Conservation (phyloP, 1,140 invertebrate genomes). For the Eriocheir sinensis region DNA sequence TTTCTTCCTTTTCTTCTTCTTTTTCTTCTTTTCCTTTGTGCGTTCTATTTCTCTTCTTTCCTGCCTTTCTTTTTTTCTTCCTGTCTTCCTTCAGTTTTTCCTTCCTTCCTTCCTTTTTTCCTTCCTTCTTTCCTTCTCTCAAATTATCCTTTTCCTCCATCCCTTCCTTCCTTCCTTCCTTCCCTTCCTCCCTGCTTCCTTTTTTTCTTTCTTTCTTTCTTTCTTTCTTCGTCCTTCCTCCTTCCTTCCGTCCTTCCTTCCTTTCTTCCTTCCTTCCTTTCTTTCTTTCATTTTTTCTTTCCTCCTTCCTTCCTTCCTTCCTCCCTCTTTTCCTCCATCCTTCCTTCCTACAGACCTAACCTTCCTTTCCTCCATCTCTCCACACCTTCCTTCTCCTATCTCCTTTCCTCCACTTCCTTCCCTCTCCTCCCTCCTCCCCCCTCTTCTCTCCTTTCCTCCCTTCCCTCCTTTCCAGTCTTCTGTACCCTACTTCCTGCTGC, state of each 20-base stretch:
- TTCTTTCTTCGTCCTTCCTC: slow-evolving; percentile 1
- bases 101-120: neutral
- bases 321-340: too few species aligned
- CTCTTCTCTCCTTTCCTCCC: too few species aligned
- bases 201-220: slow-evolving; percentile 44
- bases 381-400: too few species aligned
- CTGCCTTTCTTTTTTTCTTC: neutral
- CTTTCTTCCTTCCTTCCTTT: slow-evolving; percentile 16
- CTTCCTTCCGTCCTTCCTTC: slow-evolving; percentile 36
- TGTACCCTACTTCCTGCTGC: too few species aligned
- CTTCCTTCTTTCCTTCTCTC: neutral
- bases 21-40: neutral
- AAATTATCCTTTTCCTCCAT: neutral
- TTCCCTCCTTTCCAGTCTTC: too few species aligned
- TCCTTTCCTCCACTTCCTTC: too few species aligned
- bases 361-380: too few species aligned
- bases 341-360: too few species aligned
- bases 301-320: too few species aligned
- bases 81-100: neutral
- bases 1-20: neutral
- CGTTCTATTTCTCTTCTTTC: neutral
- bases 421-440: neutral
- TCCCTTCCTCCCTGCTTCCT: neutral
- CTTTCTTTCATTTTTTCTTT: too few species aligned
- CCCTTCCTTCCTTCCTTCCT: neutral